Conservation (phyloP, 2,888 invertebrate species). For the Ennomos quercinarius region DNA sequence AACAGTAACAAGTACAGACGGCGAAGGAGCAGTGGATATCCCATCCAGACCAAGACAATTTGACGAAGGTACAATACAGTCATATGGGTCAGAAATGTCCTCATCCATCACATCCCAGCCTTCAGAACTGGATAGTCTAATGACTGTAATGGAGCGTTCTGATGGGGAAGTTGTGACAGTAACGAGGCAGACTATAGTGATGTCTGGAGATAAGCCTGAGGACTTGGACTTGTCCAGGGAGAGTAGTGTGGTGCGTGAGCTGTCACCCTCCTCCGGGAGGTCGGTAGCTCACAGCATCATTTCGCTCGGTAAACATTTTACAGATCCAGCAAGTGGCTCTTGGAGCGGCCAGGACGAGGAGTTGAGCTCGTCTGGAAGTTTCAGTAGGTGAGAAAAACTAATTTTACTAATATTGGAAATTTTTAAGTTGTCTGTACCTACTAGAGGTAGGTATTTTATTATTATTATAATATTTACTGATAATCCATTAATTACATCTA, state of each 20-base stretch:
- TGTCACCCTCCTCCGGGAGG: constrained; percentile 82
- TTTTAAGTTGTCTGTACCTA: too few relatives aligned
- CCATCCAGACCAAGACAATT: constrained; percentile 65
- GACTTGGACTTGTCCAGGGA: constrained; percentile 77
- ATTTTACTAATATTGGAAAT: too few relatives aligned
- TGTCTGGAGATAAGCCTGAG: constrained; percentile 72
- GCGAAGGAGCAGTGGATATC: constrained; percentile 78
- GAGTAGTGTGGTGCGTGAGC: constrained; percentile 74
- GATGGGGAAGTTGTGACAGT: constrained; percentile 80
- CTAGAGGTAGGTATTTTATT: too few relatives aligned
- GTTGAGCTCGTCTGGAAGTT: constrained; percentile 81
- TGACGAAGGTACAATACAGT: constrained; percentile 70
- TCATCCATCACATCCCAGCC: constrained; percentile 81
- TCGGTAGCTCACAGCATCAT: constrained; percentile 79
- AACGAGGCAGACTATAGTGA: constrained; percentile 67
- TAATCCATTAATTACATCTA: too few relatives aligned
- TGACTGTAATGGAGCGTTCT: constrained; percentile 77
- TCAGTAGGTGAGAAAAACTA: constrained; percentile 68
- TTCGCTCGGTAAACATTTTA: constrained; percentile 81
- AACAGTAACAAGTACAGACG: constrained; percentile 70
- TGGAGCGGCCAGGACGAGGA: constrained; percentile 84
- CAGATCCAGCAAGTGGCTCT: constrained; percentile 84
- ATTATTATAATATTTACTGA: too few relatives aligned
- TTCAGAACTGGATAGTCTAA: constrained; percentile 80
- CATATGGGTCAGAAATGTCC: constrained; percentile 81